A percentile compares a stretch with the other conserved stretches of the same genome.
Conservation (phyloP, 2,113 vertebrate species). For the Engraulis encrasicolus region DNA sequence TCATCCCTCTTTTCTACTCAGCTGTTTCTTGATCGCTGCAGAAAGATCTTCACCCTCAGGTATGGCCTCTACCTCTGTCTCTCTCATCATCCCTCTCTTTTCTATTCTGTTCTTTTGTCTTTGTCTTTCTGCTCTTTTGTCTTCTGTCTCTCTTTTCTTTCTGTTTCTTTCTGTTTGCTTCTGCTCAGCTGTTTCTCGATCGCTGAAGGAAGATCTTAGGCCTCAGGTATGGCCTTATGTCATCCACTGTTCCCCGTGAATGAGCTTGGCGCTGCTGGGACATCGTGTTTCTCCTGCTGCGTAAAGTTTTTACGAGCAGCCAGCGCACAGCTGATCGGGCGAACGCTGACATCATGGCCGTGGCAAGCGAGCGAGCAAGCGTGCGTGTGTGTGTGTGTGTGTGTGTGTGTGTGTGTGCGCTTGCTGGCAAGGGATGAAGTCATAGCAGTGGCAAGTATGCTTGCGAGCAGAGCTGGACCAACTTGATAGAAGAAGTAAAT, state of each 20-base stretch:
- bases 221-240: slow-evolving; percentile 51
- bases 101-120: too few relatives aligned
- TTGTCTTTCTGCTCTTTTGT: too few relatives aligned
- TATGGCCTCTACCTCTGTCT: too few relatives aligned
- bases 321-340: neutral
- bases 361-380: too few relatives aligned
- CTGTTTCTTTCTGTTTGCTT: too few relatives aligned
- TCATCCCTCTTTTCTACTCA: slow-evolving; percentile 10
- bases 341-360: slow-evolving; percentile 49
- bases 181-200: slow-evolving; percentile 38
- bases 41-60: too few relatives aligned
- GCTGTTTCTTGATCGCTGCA: too few relatives aligned
- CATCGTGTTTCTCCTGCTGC: slow-evolving; percentile 31
- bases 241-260: neutral
- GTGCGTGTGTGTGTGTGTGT: too few relatives aligned
- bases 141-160: slow-evolving; percentile 5
- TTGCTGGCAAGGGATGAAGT: slow-evolving; percentile 45
- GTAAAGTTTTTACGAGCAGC: slow-evolving; percentile 22
- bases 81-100: too few relatives aligned
- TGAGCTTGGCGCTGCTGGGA: slow-evolving; percentile 30
- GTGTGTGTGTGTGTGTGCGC: too few relatives aligned
- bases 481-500: too few relatives aligned
- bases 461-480: too few relatives aligned
- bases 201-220: slow-evolving; percentile 44
- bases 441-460: slow-evolving; percentile 22